Conservation (phyloP, 1,140 invertebrate species). For the Odontomachus brunneus region DNA sequence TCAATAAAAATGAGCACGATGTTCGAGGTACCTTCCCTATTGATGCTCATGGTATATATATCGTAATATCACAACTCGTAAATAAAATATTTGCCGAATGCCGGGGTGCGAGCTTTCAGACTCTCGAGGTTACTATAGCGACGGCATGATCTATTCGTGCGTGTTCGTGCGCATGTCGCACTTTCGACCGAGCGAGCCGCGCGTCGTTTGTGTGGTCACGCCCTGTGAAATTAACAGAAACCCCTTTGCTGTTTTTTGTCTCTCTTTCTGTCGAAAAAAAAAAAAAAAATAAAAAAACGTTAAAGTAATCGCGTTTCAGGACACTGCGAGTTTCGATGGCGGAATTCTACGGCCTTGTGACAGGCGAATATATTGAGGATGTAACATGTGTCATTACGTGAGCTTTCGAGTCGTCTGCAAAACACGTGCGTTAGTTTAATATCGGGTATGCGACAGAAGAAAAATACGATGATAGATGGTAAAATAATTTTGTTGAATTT, state of each 20-base stretch:
- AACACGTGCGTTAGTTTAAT: neutral
- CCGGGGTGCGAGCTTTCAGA: conserved; percentile 53
- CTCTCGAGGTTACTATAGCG: conserved; percentile 73
- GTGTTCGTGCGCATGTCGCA: conserved; percentile 73
- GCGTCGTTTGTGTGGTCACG: conserved; percentile 70
- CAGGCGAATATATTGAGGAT: neutral
- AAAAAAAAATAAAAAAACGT: neutral
- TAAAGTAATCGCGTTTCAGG: neutral
- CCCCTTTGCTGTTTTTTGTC: conserved; percentile 51
- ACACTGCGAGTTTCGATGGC: conserved; percentile 11
- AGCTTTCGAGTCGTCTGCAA: neutral
- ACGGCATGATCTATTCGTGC: conserved; percentile 72
- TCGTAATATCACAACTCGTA: conserved; percentile 31
- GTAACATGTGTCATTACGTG: neutral
- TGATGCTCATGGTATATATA: neutral
- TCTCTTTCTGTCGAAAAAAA: conserved; percentile 11
- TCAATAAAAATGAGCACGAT: conserved; percentile 10
- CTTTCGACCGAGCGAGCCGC: conserved; percentile 63
- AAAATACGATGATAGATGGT: too few species aligned
- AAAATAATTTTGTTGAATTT: too few species aligned
- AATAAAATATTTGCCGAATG: conserved; percentile 52
- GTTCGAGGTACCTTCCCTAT: neutral
- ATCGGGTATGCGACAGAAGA: neutral
- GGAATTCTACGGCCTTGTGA: neutral
- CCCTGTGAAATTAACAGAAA: conserved; percentile 74